Percentiles rank a stretch among this genome's conserved stretches.
Conservation (phyloP, 2,113 vertebrate genomes). For the Marmota monax region DNA sequence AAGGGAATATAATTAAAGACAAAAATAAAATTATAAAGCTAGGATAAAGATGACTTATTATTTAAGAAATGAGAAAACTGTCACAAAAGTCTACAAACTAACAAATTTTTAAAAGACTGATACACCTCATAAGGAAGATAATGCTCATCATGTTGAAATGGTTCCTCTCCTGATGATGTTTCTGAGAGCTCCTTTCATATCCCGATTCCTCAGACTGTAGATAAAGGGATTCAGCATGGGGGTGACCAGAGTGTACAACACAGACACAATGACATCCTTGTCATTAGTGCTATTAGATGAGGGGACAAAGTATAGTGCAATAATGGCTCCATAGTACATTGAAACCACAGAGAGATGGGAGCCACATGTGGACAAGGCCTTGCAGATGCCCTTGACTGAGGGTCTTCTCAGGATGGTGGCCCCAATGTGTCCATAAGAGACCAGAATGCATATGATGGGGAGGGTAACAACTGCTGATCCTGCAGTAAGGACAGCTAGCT, state of each 20-base stretch:
- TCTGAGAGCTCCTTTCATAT: constrained; percentile 69
- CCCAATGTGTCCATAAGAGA: constrained; percentile 64
- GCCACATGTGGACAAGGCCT: constrained; percentile 72
- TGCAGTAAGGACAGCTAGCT: constrained; percentile 52
- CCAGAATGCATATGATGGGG: constrained; percentile 30
- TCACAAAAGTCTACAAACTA: neutral
- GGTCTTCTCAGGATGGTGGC: constrained; percentile 48
- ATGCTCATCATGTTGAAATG: neutral
- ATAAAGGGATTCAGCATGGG: constrained; percentile 79
- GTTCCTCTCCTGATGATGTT: neutral
- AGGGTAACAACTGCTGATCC: neutral
- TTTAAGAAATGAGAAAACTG: neutral
- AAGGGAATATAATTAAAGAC: neutral
- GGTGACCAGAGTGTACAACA: constrained; percentile 69
- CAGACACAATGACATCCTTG: constrained; percentile 65
- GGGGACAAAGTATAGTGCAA: constrained; percentile 54
- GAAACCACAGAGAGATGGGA: constrained; percentile 70
- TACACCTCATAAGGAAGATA: neutral
- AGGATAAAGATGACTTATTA: neutral
- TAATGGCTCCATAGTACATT: constrained; percentile 67
- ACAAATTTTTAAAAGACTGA: neutral
- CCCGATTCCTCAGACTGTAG: constrained; percentile 72
- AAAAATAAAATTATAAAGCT: neutral
- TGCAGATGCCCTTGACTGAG: constrained; percentile 25
- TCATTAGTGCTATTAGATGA: constrained; percentile 16